phyloP scores from a whole-genome alignment of 2,113 vertebrate species.

The Apistogramma diplotaenia region DNA sequence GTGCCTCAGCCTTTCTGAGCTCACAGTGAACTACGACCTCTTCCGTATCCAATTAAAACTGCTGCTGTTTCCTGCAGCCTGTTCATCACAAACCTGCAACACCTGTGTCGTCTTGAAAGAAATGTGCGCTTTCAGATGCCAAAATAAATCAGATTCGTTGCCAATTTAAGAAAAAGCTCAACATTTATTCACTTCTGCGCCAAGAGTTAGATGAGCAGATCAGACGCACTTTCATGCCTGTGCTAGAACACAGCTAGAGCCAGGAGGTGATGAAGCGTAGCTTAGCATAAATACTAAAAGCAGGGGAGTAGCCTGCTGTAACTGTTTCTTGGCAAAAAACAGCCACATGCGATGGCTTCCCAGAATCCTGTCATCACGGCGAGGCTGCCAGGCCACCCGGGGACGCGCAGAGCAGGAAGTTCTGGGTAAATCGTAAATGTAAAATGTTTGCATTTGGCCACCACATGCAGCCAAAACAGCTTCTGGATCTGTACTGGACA shows the following conservation, averaged over 20 bases:
- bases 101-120: not conserved
- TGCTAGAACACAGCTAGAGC: not conserved
- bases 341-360: not conserved
- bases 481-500: not conserved
- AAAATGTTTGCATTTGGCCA: not conserved
- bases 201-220: not conserved
- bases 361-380: not conserved
- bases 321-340: not conserved
- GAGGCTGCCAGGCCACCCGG: not conserved
- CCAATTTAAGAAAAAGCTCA: not conserved
- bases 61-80: not conserved
- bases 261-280: not conserved
- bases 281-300: constrained; percentile 1
- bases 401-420: not conserved
- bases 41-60: not conserved
- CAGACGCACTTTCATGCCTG: not conserved
- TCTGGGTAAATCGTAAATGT: not conserved
- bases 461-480: not conserved
- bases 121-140: not conserved
- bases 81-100: not conserved
- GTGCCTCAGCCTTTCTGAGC: not conserved
- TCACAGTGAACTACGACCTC: not conserved
- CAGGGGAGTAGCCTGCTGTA: not conserved
- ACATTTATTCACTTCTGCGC: not conserved
- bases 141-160: not conserved